Evolutionary conservation across 2,113 vertebrate species (phyloP), one percentile per base, ranked within the genome.

Genomic region (Notiomystis cincta): DNA sequence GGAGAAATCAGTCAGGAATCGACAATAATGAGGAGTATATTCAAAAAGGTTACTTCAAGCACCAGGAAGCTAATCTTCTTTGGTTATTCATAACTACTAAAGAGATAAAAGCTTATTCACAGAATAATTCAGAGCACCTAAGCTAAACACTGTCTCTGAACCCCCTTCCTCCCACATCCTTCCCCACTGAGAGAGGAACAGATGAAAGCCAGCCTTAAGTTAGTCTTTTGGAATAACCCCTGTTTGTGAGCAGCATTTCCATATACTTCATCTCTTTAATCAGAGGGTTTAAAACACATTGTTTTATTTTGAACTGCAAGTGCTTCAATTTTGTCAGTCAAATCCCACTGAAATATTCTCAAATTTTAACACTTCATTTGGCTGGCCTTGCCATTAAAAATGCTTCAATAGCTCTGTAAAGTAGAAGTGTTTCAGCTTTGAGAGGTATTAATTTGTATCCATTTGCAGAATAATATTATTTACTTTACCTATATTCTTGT

Each of bases 1-100:
- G 28, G 75, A 62, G 91, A 95, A 95, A 95, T 90, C 61, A 93
- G 58, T 58, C 92, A 91, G 78, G 72, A 95, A 93, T 77, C 70
- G 67, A 79, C 37, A 85, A 25, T 65, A 87, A 93, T 54, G 53
- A 87, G 58, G 15, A 78, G n/a, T 53, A 57, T 45, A 85, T 85
- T 94, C 48, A 76, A 47, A 93, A 91, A 91, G 73, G 78, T 89
- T 90, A 94, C 79, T 69, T 88, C 28, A 53, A 65, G 78, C 61
- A 92, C 70, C 62, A 92, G 62, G 70, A 92, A 94, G 75, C 78
- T 87, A 56, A 76, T 94, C 53, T 93, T 75, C 93, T 82, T 82
- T 82, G 61, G 82, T 91, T 93, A 85, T 81, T 93, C 44, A 31
- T 82, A 93, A 89, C 69, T 56, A 93, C 56, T 71, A 73, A 84